A percentile compares a stretch with the other conserved stretches of the same genome.
Evolutionary conservation across 2,113 vertebrate species (phyloP).

Genomic region (Corynorhinus townsendii): DNA sequence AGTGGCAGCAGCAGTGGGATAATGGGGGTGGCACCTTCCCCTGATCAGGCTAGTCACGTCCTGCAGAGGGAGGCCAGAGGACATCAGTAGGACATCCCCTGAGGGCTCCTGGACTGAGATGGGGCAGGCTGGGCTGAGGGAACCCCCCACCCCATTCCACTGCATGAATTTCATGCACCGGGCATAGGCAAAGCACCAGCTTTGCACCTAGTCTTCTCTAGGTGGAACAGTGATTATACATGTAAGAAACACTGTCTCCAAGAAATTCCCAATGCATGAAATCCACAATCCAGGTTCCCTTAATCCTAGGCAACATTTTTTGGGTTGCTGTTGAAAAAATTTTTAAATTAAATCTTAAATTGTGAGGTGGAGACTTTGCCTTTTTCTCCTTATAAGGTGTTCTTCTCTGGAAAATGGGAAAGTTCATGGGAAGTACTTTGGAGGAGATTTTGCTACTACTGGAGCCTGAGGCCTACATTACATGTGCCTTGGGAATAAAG

Average conservation of each 20-base stretch:
- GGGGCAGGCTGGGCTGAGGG: too few species aligned
- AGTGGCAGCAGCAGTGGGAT: too few species aligned
- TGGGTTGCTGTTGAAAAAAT: constrained; percentile 7
- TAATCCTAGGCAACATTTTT: not conserved
- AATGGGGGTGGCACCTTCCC: too few species aligned
- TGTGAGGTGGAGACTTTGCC: not conserved
- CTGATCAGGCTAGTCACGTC: too few species aligned
- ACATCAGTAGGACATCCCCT: too few species aligned
- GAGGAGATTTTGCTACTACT: not conserved
- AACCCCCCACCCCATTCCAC: too few species aligned
- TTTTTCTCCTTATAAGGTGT: not conserved
- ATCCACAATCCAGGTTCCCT: not conserved
- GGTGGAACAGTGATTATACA: not conserved
- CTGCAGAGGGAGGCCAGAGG: too few species aligned
- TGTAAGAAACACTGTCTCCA: not conserved
- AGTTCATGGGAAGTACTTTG: not conserved
- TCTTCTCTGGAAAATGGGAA: constrained; percentile 1
- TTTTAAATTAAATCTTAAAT: constrained; percentile 32
- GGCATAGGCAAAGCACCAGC: not conserved
- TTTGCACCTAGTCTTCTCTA: not conserved
- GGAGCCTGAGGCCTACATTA: not conserved
- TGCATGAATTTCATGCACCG: too few species aligned
- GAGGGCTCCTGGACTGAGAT: too few species aligned
- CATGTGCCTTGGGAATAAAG: not conserved
- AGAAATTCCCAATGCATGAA: not conserved